phyloP scores from a whole-genome alignment of 2,888 invertebrate genomes.

The Coleophora flavipennella region DNA sequence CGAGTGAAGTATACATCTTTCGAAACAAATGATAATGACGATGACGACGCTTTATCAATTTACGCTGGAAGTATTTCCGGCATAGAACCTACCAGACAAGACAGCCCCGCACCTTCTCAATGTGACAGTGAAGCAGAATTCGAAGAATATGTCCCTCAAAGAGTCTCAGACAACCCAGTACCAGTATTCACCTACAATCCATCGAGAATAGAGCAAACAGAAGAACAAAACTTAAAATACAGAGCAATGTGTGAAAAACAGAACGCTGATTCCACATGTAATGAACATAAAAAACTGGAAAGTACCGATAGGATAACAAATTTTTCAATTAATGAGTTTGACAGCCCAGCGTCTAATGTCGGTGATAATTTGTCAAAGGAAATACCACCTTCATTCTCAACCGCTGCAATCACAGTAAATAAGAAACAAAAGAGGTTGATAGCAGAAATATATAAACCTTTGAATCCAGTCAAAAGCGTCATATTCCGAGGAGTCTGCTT shows the following conservation, averaged over 20 bases:
- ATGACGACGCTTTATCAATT: constrained; percentile 50
- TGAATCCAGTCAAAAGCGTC: constrained; percentile 15
- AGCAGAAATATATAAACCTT: constrained; percentile 13
- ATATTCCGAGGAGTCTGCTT: constrained; percentile 38
- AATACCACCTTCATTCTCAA: neutral
- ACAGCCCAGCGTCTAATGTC: too few relatives aligned
- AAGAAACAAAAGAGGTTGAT: constrained; percentile 13
- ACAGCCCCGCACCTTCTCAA: constrained; percentile 14
- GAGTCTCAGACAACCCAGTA: constrained; percentile 11
- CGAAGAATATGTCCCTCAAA: constrained; percentile 40
- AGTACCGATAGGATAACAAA: neutral
- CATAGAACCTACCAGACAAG: constrained; percentile 33
- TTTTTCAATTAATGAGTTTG: too few relatives aligned
- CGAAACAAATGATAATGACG: constrained; percentile 28
- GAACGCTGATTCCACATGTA: constrained; percentile 45
- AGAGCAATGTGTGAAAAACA: constrained; percentile 37
- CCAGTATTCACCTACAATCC: constrained; percentile 27
- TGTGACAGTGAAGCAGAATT: constrained; percentile 1
- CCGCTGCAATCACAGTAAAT: neutral
- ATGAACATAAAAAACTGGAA: constrained; percentile 15
- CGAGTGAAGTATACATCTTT: constrained; percentile 10
- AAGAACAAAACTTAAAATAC: constrained; percentile 10
- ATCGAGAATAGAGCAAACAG: constrained; percentile 22
- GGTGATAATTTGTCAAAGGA: too few relatives aligned
- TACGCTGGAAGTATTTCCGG: constrained; percentile 55